Conservation (phyloP, 1,140 invertebrate species). For the Atta colombica region DNA sequence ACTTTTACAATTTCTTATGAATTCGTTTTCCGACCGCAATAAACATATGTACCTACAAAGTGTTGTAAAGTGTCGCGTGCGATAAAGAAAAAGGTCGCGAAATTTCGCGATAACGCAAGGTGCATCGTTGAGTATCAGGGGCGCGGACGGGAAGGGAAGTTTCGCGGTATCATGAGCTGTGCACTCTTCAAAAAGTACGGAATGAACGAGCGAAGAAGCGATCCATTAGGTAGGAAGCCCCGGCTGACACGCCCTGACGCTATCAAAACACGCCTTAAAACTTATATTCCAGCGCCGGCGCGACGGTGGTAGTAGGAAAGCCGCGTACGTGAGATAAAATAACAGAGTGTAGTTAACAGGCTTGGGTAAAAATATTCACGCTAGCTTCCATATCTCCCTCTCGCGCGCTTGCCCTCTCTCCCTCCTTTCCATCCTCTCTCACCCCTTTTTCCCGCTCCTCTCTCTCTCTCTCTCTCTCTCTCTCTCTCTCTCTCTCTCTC, state of each 20-base stretch:
- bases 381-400: slow-evolving; percentile 67
- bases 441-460: not conserved
- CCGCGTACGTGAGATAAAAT: slow-evolving; percentile 82
- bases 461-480: not conserved
- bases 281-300: slow-evolving; percentile 81
- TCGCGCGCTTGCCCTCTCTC: slow-evolving; percentile 36
- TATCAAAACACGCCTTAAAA: slow-evolving; percentile 85
- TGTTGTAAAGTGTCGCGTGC: not conserved
- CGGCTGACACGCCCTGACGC: slow-evolving; percentile 83
- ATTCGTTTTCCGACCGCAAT: not conserved
- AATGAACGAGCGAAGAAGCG: slow-evolving; percentile 77
- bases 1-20: not conserved
- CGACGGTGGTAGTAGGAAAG: slow-evolving; percentile 75
- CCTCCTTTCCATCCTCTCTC: no score
- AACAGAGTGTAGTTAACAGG: slow-evolving; percentile 83
- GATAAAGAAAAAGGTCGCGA: not conserved
- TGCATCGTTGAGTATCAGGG: not conserved
- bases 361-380: slow-evolving; percentile 83
- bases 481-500: not conserved
- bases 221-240: slow-evolving; percentile 84
- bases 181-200: slow-evolving; percentile 76
- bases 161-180: slow-evolving; percentile 71
- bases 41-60: not conserved
- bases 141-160: not conserved
- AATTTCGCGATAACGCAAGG: slow-evolving; percentile 22